These are phyloP conservation scores for Limonius californicus DNA, from an alignment of 1,140 invertebrate species.

Conservation along the genomic window DNA sequence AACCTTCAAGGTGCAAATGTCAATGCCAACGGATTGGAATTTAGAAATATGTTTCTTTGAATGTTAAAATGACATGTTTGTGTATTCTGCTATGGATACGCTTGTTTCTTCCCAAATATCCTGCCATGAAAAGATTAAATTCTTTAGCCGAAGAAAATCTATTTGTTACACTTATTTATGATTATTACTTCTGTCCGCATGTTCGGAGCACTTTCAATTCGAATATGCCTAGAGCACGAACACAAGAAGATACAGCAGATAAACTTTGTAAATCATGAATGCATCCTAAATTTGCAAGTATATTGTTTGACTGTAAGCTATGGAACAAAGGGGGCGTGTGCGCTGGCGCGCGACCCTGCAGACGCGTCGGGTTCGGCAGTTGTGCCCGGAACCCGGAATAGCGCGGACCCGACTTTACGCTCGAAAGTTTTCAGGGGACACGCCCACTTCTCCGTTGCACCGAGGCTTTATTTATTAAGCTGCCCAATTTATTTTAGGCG, in stretches of 20 bases:
- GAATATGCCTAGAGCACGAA: neutral
- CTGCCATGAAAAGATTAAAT: no score
- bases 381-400: slow-evolving; percentile 11
- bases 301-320: slow-evolving; percentile 15
- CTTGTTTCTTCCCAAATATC: no score
- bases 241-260: neutral
- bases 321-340: slow-evolving; percentile 13
- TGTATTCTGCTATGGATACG: no score
- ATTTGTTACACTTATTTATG: no score
- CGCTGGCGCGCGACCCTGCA: slow-evolving; percentile 13
- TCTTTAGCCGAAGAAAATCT: no score
- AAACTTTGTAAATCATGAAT: slow-evolving; percentile 13
- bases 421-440: slow-evolving; percentile 1
- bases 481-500: neutral
- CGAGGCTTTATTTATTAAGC: neutral
- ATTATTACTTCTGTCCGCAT: no score
- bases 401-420: slow-evolving; percentile 4
- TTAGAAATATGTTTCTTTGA: no score
- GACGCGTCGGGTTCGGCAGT: slow-evolving; percentile 12
- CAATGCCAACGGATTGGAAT: no score
- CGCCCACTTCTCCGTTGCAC: slow-evolving; percentile 1
- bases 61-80: no score
- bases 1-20: no score
- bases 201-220: neutral
- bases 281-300: slow-evolving; percentile 14